Conservation (phyloP, 1,140 invertebrate genomes). For the Pachyrhynchus sulphureomaculatus region DNA sequence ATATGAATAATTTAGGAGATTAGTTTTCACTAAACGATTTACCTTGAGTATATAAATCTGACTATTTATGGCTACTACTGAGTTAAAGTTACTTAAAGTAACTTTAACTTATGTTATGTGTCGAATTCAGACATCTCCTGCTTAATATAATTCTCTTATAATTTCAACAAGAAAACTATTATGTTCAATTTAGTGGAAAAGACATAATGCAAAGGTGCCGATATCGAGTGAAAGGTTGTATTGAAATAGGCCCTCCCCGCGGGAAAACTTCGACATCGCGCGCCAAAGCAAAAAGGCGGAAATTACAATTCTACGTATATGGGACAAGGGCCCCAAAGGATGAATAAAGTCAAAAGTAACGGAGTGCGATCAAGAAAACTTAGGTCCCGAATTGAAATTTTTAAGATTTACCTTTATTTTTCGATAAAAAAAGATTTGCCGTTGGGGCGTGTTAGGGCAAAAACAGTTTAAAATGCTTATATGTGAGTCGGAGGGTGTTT, state of each 20-base stretch:
- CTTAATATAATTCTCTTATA: background rate
- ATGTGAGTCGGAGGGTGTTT: too few species aligned
- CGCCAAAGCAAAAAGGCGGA: conserved; percentile 36
- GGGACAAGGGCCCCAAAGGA: conserved; percentile 45
- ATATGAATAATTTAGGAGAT: too few species aligned
- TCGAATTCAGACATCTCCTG: too few species aligned
- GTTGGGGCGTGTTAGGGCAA: conserved; percentile 2
- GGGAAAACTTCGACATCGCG: conserved; percentile 36
- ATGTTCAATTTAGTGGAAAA: conserved; percentile 16
- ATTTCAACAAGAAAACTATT: conserved; percentile 21
- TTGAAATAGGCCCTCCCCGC: conserved; percentile 44
- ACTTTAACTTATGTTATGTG: too few species aligned
- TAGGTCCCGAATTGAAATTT: conserved; percentile 1
- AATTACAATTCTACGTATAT: conserved; percentile 40
- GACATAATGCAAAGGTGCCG: conserved; percentile 14
- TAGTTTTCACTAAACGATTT: too few species aligned
- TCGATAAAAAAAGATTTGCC: conserved; percentile 27
- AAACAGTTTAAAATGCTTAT: too few species aligned
- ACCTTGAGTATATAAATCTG: too few species aligned
- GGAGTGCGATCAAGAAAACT: conserved; percentile 29
- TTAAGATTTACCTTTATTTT: conserved; percentile 33
- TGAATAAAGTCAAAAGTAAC: conserved; percentile 49
- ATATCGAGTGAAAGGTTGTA: conserved; percentile 33
- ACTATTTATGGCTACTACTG: too few species aligned
- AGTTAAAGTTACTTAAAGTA: too few species aligned